These are phyloP conservation scores for Himantopus leucocephalus DNA, from an alignment of 2,113 vertebrate species.

Conservation along the genomic window DNA sequence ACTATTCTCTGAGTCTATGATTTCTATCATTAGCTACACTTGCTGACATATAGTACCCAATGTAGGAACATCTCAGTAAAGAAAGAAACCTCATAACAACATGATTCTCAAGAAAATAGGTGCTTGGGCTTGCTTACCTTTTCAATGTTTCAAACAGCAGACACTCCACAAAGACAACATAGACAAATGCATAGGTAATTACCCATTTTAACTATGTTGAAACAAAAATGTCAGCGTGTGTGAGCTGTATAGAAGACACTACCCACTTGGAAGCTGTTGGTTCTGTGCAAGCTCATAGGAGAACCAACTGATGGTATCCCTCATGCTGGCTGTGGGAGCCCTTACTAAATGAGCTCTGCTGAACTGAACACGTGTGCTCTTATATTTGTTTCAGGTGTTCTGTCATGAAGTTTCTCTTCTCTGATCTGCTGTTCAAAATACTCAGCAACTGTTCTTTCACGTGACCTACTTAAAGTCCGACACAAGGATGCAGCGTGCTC, in stretches of 20 bases:
- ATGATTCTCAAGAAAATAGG: neutral
- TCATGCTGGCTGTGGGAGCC: neutral
- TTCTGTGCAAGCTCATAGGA: neutral
- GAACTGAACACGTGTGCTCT: neutral
- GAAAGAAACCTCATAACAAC: neutral
- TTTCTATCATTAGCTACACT: neutral
- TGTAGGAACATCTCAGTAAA: neutral
- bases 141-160: neutral
- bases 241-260: neutral
- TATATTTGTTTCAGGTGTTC: neutral
- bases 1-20: neutral
- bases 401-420: neutral
- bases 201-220: neutral
- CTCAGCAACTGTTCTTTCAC: neutral
- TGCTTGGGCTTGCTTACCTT: neutral
- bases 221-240: neutral
- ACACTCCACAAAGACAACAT: neutral
- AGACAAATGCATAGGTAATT: neutral
- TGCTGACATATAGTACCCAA: neutral
- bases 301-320: neutral
- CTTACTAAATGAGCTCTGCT: neutral
- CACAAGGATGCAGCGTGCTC: neutral
- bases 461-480: neutral
- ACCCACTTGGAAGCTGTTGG: neutral
- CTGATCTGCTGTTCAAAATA: neutral